Conservation (phyloP, 2,888 invertebrate genomes). For the Malthinus seriepunctatus region DNA sequence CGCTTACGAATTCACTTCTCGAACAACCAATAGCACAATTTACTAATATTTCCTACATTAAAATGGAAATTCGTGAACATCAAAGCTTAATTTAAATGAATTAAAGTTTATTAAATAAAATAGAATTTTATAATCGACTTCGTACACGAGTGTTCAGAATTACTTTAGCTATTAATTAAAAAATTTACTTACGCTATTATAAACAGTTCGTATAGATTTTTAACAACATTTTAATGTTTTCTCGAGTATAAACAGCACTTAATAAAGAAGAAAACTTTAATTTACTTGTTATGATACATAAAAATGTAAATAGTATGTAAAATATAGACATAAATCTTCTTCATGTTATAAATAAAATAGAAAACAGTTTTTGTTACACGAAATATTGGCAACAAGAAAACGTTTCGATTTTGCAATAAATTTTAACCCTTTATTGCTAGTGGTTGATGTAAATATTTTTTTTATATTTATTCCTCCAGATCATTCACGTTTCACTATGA, state of each 20-base stretch:
- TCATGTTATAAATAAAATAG: slow-evolving; percentile 17
- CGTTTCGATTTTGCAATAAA: slow-evolving; percentile 20
- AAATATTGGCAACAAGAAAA: slow-evolving; percentile 21
- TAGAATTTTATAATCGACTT: too few species aligned
- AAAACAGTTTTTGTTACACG: slow-evolving; percentile 17
- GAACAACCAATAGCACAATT: slow-evolving; percentile 1
- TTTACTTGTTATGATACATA: slow-evolving; percentile 26
- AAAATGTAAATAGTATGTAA: slow-evolving; percentile 23
- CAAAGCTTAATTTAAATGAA: not conserved
- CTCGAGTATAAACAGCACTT: too few species aligned
- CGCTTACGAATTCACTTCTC: slow-evolving; percentile 4
- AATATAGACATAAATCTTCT: slow-evolving; percentile 26
- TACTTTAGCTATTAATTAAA: too few species aligned
- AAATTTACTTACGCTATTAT: too few species aligned
- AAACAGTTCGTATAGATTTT: too few species aligned
- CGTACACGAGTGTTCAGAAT: too few species aligned
- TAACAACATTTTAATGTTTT: too few species aligned
- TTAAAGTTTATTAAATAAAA: too few species aligned
- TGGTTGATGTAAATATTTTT: slow-evolving; percentile 15
- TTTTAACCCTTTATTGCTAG: slow-evolving; percentile 19
- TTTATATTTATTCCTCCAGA: slow-evolving; percentile 12
- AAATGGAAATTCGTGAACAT: slow-evolving; percentile 1
- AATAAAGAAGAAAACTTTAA: slow-evolving; percentile 22
- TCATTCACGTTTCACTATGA: slow-evolving; percentile 9
- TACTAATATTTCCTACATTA: not conserved